Base-by-base conservation (phyloP, 1,140 invertebrate genomes). In the Euglossa dilemma region DNA sequence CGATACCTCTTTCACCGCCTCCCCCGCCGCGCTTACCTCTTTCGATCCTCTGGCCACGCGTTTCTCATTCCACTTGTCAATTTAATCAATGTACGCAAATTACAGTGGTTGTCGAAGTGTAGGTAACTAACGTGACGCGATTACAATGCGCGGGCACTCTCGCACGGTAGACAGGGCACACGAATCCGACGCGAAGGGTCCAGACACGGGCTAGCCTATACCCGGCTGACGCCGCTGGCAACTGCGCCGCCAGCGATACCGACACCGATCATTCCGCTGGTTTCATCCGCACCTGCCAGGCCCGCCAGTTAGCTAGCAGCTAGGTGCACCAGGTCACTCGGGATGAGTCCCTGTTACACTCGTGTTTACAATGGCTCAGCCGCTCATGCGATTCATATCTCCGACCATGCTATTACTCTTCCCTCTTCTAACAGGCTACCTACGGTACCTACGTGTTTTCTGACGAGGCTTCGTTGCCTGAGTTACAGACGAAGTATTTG, bases 341-440 rank as follows among this genome's bases (percentile, higher is more conserved):
- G 89, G 92, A 92, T 93, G 84, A 93, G 90, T 91, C 90, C 86
- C 80, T 93, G 92, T 93, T 93, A 93, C 92, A 91, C 88, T 86
- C 91, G 86, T 93, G 92, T 93, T 94, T 93, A 93, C 93, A 93
- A 91, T 92, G 90, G 93, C 92, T 94, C 88, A 92, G 88, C 88
- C 84, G 90, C 76, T 91, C 90, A 87, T 90, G 87, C 91, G 86
- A 93, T 87, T 92, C 92, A 91, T 90, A 92, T 92, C 90, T 90
- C 89, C 86, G 56, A 69, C 80, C 82, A 83, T 85, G 20, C 69
- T 67, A 76, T 81, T 67, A 50, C 59, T 47, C 64, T 52, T 73
- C 25, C 47, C 64, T 63, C 25, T 43, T 36, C 23, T 74, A 25
- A 2, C 36, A 36, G 36, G 36, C 1, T 36, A 36, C 1, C 1